These are phyloP conservation scores for Rapana venosa DNA, from an alignment of 2,888 invertebrate genomes.

Conservation along the genomic window DNA sequence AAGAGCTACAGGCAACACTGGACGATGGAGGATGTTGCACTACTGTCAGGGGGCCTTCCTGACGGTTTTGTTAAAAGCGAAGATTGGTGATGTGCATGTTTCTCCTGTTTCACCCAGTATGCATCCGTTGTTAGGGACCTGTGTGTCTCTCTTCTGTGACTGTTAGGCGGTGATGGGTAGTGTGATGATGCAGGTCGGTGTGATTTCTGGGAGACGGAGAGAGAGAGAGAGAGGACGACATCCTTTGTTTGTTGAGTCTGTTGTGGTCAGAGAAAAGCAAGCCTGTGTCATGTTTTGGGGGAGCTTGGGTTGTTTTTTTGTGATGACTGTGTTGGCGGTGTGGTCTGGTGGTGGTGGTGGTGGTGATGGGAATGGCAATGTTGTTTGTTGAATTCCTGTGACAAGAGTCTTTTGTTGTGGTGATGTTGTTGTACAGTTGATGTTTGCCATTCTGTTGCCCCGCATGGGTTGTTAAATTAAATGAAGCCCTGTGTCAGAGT, in stretches of 20 bases:
- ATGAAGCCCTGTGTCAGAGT: neutral
- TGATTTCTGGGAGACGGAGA: too few relatives aligned
- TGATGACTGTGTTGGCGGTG: neutral
- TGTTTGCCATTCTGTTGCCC: neutral
- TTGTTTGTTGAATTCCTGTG: constrained; percentile 3
- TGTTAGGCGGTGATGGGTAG: too few relatives aligned
- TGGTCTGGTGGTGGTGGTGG: neutral
- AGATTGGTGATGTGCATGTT: neutral
- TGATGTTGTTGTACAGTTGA: neutral
- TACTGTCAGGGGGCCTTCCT: too few relatives aligned
- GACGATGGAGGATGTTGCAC: too few relatives aligned
- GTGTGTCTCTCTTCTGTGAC: too few relatives aligned
- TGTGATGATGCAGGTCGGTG: too few relatives aligned
- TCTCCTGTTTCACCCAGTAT: too few relatives aligned
- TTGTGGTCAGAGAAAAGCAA: neutral
- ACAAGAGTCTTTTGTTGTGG: neutral
- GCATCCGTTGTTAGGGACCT: too few relatives aligned
- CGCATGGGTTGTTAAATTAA: neutral
- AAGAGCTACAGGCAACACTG: too few relatives aligned
- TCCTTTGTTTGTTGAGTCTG: neutral
- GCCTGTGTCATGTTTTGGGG: neutral
- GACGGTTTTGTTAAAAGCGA: neutral
- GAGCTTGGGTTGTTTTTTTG: neutral
- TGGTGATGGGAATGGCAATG: neutral
- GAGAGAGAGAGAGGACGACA: neutral